Base-by-base conservation (phyloP, 2,797 vertebrate species). In the Tenualosa thibaudeaui region DNA sequence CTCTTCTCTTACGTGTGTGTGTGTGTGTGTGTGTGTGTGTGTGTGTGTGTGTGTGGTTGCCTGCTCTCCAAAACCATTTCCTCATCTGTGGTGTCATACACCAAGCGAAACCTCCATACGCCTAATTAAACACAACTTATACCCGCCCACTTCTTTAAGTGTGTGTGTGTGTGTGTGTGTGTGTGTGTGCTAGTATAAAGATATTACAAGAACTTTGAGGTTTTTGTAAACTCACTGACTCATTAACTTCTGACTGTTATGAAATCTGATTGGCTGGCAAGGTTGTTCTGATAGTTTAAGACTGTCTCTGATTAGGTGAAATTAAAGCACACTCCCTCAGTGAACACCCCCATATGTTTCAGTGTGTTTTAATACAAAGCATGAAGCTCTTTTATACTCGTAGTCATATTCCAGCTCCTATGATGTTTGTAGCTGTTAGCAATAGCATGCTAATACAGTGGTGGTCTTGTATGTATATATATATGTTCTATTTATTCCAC, bases 161-260 rank as follows among this genome's bases (percentile, higher is more conserved):
- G n/a, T 26, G 60, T 24, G 22, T 26, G 60, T 62, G 60, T 62
- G 60, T 62, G 60, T 62, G 60, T 26, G 8, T 62, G 60, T 26
- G 60, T 26, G 60, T 62, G 60, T 62, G 60, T 62, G 60, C 24
- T n/a, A 10, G 24, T 62, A 10, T 2, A 22, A 56, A 54, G 81
- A 37, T 46, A 82, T 81, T 84, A 9, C 10, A 71, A 78, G 50
- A 40, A 84, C 31, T 71, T 17, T 53, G 49, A 78, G 46, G 13
- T 26, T 83, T 51, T 50, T 49, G 19, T 68, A 26, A 5, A 17
- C 17, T n/a, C 22, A 60, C 56, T 19, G 3, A 60, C 5, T 60
- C 56, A 22, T 60, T 60, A 60, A 60, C 5, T 22, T 53, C 51
- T 53, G 12, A 62, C 5, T 62, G 60, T 26, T n/a, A 5, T 62